Conservation (phyloP, 2,888 invertebrate species). For the Autographa gamma region DNA sequence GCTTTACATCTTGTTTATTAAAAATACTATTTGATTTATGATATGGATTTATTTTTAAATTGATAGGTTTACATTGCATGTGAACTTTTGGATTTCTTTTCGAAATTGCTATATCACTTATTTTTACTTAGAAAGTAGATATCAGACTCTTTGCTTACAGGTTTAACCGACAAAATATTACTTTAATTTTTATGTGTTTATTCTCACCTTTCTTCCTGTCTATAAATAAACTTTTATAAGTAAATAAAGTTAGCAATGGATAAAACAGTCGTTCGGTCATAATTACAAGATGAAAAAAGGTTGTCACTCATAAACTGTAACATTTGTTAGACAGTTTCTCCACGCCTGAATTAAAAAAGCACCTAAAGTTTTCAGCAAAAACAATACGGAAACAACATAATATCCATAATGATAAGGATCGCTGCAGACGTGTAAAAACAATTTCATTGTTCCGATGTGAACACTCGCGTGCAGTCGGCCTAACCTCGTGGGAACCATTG, state of each 20-base stretch:
- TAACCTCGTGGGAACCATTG: constrained; percentile 73
- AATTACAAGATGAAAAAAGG: not conserved
- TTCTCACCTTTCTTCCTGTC: not conserved
- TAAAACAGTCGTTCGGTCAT: too few relatives aligned
- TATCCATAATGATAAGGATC: constrained; percentile 61
- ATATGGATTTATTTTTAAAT: not conserved
- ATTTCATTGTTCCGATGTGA: constrained; percentile 62
- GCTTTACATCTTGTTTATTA: not conserved
- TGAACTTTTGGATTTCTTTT: not conserved
- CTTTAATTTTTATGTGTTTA: not conserved
- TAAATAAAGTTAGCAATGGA: too few relatives aligned
- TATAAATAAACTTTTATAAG: not conserved
- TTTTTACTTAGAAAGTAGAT: not conserved
- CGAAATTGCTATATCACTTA: not conserved
- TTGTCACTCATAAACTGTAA: not conserved
- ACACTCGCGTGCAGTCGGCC: constrained; percentile 62
- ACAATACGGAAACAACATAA: constrained; percentile 61
- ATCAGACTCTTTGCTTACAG: not conserved
- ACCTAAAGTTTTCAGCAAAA: constrained; percentile 6
- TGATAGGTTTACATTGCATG: not conserved
- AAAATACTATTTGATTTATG: constrained; percentile 1
- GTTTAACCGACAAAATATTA: not conserved
- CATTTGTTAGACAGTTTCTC: not conserved
- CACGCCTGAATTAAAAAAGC: not conserved
- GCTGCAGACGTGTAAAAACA: constrained; percentile 56